These are phyloP conservation scores for Platynereis dumerilii DNA, from an alignment of 2,888 invertebrate genomes.

Conservation along the genomic window DNA sequence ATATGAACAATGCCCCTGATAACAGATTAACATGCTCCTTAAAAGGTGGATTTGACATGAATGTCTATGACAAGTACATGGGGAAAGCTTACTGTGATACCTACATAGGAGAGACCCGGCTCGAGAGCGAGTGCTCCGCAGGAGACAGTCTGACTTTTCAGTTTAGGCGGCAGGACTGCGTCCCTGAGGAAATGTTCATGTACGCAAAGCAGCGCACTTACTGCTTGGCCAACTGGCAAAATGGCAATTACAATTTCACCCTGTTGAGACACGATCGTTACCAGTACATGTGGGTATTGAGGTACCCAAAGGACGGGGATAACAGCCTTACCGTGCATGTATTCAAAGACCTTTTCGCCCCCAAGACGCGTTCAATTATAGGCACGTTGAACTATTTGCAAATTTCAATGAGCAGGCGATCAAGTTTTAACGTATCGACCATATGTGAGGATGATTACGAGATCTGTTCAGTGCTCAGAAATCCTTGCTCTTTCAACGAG, in stretches of 20 bases:
- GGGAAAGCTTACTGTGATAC: slow-evolving; percentile 28
- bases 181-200: slow-evolving; percentile 35
- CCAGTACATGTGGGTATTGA: slow-evolving; percentile 33
- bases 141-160: slow-evolving; percentile 34
- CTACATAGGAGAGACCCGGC: slow-evolving; percentile 30
- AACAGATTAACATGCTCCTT: slow-evolving; percentile 24
- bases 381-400: slow-evolving; percentile 26
- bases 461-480: slow-evolving; percentile 26
- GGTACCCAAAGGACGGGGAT: slow-evolving; percentile 23
- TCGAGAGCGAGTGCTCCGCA: slow-evolving; percentile 38
- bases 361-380: slow-evolving; percentile 13
- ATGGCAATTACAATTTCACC: slow-evolving; percentile 26
- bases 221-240: slow-evolving; percentile 36
- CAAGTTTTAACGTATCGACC: slow-evolving; percentile 24
- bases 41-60: slow-evolving; percentile 32
- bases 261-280: slow-evolving; percentile 28
- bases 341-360: slow-evolving; percentile 34
- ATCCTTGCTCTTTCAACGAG: slow-evolving; percentile 28
- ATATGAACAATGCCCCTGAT: slow-evolving; percentile 11
- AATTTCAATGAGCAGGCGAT: slow-evolving; percentile 28
- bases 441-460: slow-evolving; percentile 38
- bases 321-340: slow-evolving; percentile 30
- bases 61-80: slow-evolving; percentile 26
- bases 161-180: slow-evolving; percentile 34
- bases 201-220: slow-evolving; percentile 29